Evolutionary conservation across 2,888 invertebrate species (phyloP).

Genomic region (Autographa pulchrina): DNA sequence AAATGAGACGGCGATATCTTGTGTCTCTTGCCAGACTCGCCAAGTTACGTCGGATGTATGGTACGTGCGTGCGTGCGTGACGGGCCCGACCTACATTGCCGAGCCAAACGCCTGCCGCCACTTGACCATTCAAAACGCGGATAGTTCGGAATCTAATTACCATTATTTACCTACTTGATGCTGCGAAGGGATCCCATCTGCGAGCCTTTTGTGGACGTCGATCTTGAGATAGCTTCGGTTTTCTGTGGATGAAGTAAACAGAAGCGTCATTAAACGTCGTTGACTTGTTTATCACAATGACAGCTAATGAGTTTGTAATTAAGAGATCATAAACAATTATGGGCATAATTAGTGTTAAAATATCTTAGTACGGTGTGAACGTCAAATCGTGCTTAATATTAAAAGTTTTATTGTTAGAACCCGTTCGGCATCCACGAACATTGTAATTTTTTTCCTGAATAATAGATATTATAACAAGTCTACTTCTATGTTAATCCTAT

Average conservation of each 20-base stretch:
- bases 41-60: too few relatives aligned
- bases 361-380: background rate
- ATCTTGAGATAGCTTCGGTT: background rate
- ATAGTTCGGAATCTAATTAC: conserved; percentile 78
- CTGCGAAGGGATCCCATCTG: conserved; percentile 50
- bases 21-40: too few relatives aligned
- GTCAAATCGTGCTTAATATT: background rate
- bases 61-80: conserved; percentile 72
- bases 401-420: too few relatives aligned
- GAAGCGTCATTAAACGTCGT: background rate
- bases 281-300: conserved; percentile 1
- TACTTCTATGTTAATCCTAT: too few relatives aligned
- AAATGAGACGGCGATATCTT: too few relatives aligned
- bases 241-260: background rate
- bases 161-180: conserved; percentile 78
- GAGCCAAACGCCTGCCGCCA: conserved; percentile 62
- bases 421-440: too few relatives aligned
- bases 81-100: conserved; percentile 74
- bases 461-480: too few relatives aligned
- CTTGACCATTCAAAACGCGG: conserved; percentile 77
- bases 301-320: background rate
- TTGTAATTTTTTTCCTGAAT: too few relatives aligned
- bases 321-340: background rate
- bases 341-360: conserved; percentile 1
- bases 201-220: conserved; percentile 19